Base-by-base conservation (phyloP, 2,888 invertebrate genomes). In the Adineta ricciae region DNA sequence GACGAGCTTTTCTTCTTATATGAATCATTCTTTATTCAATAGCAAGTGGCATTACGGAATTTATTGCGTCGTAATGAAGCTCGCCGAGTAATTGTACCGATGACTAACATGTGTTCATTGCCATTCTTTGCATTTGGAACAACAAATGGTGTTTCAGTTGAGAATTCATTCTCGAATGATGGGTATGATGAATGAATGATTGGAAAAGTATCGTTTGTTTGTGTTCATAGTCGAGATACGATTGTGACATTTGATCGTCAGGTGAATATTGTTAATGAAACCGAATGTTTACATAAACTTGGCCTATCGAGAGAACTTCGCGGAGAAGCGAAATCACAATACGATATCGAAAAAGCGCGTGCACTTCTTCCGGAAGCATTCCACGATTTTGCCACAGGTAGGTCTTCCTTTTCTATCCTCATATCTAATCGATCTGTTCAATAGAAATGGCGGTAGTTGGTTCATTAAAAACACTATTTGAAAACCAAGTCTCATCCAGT, bases 121-220 rank as follows among this genome's bases (percentile, higher is more conserved):
- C 85, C 85, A 21, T 78, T 85, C 32, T 32, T 56, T 49, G 49
- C 46, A n/a, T 46, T 85, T 21, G 16, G 27, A 14, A 84, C 85
- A 72, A 54, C 54, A 36, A 27, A 36, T 27, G 78, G 52, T 14
- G 83, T 54, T n/a, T 8, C n/a, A 11, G 73, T 85, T 84, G 85
- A 85, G 41, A 83, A 50, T 36, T 52, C 24, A 27, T 83, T 85
- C 38, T 73, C 85, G 36, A 78, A 36, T 21, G 85, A 85, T 36
- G 54, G 78, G 85, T 85, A 83, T 41, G 19, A 21, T 8, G 11
- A 19, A 11, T 16, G 41, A 32, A 24, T 8, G 38, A 78, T 41
- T 46, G 24, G 49, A 72, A 19, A 49, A 72, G 24, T 36, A 73
- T 19, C 27, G 41, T 83, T n/a, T 52, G 5, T 32, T n/a, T 36